A percentile compares a stretch with the other conserved stretches of the same genome.
phyloP scores from a whole-genome alignment of 2,888 invertebrate species.

The Leucania comma region DNA sequence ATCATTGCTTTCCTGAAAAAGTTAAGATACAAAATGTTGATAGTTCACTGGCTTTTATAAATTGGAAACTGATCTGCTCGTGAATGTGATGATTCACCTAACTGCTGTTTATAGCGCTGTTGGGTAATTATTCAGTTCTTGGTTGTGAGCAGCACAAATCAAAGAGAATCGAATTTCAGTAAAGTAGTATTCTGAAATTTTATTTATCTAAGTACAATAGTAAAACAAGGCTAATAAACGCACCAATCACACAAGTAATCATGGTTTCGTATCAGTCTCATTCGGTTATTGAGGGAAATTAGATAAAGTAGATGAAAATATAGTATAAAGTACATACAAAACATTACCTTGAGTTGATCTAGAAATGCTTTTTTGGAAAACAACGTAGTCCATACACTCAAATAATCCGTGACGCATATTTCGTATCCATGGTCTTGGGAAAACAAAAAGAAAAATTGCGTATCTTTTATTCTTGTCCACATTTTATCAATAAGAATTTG shows the following conservation, averaged over 20 bases:
- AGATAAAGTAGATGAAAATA: no score
- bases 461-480: constrained; percentile 71
- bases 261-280: neutral
- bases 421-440: constrained; percentile 57
- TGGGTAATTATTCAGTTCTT: neutral
- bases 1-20: constrained; percentile 78
- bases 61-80: neutral
- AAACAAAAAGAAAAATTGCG: constrained; percentile 65
- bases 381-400: constrained; percentile 71
- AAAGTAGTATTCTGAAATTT: neutral
- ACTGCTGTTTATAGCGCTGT: neutral
- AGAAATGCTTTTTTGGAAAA: constrained; percentile 71
- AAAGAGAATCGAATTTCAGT: neutral
- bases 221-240: neutral
- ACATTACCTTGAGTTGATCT: constrained; percentile 72
- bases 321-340: no score
- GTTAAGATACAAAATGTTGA: neutral
- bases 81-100: neutral
- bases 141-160: neutral
- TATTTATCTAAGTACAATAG: neutral
- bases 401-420: constrained; percentile 74
- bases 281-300: neutral
- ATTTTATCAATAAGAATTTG: constrained; percentile 46
- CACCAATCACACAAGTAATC: neutral
- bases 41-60: neutral